Evolutionary conservation across 2,797 vertebrate species (phyloP).

Genomic region (Hybognathus amarus): DNA sequence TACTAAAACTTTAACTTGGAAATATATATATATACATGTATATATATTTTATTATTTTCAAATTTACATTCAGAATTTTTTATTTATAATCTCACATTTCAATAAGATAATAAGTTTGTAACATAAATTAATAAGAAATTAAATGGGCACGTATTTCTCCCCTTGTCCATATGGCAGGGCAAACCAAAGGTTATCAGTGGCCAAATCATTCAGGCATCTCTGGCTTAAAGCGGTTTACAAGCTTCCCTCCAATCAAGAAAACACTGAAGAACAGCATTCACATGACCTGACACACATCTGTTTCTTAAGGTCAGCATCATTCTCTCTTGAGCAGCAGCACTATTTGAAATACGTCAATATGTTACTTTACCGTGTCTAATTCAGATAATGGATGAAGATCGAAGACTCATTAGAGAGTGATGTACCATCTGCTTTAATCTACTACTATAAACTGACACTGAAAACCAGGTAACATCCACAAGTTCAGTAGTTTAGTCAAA

Average conservation of each 20-base stretch:
- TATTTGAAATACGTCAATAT: conserved; percentile 11
- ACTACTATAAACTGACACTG: not conserved
- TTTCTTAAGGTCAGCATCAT: conserved; percentile 10
- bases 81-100: not conserved
- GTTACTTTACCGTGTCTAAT: conserved; percentile 17
- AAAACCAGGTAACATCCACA: not conserved
- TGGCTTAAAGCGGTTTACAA: not conserved
- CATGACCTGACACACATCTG: not conserved
- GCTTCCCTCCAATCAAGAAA: not conserved
- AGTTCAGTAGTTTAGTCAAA: not conserved
- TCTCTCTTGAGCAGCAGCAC: conserved; percentile 6
- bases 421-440: conserved; percentile 23
- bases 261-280: not conserved
- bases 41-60: too few species aligned
- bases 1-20: not conserved
- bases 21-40: too few species aligned
- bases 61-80: not conserved
- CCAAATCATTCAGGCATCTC: not conserved
- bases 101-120: not conserved
- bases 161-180: too few species aligned
- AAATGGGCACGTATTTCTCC: not conserved
- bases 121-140: not conserved
- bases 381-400: conserved; percentile 17
- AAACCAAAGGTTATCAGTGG: conserved; percentile 2
- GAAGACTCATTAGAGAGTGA: conserved; percentile 3